Evolutionary conservation across 2,797 vertebrate genomes (phyloP), one percentile per base, ranked within the genome.

Genomic region (Heteromormyrus szaboi): DNA sequence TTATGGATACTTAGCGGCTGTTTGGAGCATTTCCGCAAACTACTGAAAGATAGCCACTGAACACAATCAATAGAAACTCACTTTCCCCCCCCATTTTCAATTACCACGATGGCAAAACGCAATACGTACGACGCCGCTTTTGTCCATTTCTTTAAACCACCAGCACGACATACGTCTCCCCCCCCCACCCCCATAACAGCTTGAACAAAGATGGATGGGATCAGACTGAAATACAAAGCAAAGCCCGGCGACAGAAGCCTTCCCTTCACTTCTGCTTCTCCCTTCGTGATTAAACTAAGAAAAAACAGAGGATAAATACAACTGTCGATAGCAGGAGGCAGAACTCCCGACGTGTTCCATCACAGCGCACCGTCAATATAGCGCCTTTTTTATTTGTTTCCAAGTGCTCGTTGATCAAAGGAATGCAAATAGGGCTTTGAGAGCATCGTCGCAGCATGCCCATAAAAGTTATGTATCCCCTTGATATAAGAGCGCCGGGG

Each of bases 401-500:
- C 33, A 62, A 81, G 54, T 83, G 41, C 53, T 46, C 22, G 54
- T 25, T 87, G 89, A 79, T 59, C 72, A 88, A 88, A 83, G 29
- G 59, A 85, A 84, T 88, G 89, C 56, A 88, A 85, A 85, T 85
- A 25, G 84, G 88, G 46, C 76, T 68, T 62, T 84, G 56, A 68
- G n/a, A 89, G 76, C 51, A 62, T 25, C 44, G 72, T 41, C 22
- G 92, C 90, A 90, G 89, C 91, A 89, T 90, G 87, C 89, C 88
- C 90, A 85, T 93, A 92, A 96, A 96, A 96, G 95, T 96, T 96
- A 93, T 93, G 95, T 89, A 92, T 93, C 91, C 91, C 90, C 92
- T 92, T 89, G 92, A 90, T 89, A 88, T 83, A 90, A 93, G 94
- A 92, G 93, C 96, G 94, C 95, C 95, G 96, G 97, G 97, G 97